Evolutionary conservation across 2,797 vertebrate species (phyloP).

Genomic region (Antrozous pallidus): DNA sequence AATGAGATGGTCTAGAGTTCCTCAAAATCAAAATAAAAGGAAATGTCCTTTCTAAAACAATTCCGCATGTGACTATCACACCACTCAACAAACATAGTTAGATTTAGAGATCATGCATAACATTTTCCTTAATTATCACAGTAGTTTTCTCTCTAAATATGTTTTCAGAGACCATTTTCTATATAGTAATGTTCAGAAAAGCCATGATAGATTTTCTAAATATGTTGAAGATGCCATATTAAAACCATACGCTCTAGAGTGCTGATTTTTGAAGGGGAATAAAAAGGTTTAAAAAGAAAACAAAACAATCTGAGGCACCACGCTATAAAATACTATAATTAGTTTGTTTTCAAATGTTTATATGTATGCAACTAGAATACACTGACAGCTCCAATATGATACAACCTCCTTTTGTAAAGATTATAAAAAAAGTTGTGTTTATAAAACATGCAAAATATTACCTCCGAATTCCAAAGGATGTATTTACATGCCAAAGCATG

Average conservation of each 20-base stretch:
- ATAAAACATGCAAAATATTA: not conserved
- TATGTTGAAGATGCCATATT: not conserved
- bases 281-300: not conserved
- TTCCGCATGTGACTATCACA: not conserved
- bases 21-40: conserved; percentile 38
- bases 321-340: not conserved
- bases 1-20: conserved; percentile 32
- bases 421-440: not conserved
- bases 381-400: not conserved
- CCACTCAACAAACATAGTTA: not conserved
- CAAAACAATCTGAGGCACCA: not conserved
- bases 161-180: not conserved
- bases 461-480: not conserved
- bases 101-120: not conserved
- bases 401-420: not conserved
- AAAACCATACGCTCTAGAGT: not conserved
- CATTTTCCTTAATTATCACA: not conserved
- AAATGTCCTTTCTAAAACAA: not conserved
- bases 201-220: not conserved
- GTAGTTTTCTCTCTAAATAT: not conserved
- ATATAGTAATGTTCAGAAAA: not conserved
- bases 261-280: not conserved
- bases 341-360: not conserved
- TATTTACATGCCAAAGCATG: not conserved
- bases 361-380: not conserved